A percentile compares a stretch with the other conserved stretches of the same genome.
These are phyloP conservation scores for Gisinianus flammeolus DNA, from an alignment of 2,888 invertebrate genomes.

Conservation along the genomic window DNA sequence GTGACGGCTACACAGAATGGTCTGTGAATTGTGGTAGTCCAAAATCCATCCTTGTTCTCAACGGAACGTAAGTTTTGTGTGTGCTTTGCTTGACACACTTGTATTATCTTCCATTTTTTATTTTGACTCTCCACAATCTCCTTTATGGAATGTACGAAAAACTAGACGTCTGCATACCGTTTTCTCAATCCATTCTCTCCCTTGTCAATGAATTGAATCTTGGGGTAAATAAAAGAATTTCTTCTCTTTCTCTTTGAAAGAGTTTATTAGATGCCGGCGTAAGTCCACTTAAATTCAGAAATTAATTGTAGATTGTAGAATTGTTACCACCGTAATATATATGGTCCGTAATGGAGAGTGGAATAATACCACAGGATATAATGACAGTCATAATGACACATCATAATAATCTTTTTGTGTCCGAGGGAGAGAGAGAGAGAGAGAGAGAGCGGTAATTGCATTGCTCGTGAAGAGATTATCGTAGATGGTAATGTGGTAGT, in stretches of 20 bases:
- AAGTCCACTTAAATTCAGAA: not conserved
- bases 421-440: not conserved
- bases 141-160: not conserved
- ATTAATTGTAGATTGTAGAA: not conserved
- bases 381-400: slow-evolving; percentile 34
- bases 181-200: not conserved
- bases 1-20: slow-evolving; percentile 95
- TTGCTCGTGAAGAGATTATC: not conserved
- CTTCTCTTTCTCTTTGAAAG: not conserved
- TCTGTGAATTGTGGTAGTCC: slow-evolving; percentile 94
- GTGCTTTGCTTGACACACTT: slow-evolving; percentile 26
- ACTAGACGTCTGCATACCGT: not conserved
- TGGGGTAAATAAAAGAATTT: slow-evolving; percentile 10
- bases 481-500: not conserved
- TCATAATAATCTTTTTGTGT: slow-evolving; percentile 20
- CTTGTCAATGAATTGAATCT: slow-evolving; percentile 15
- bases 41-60: slow-evolving; percentile 83
- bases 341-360: not conserved
- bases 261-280: not conserved
- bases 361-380: not conserved
- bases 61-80: slow-evolving; percentile 73
- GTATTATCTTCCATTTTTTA: not conserved
- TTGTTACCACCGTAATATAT: not conserved
- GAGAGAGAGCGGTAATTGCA: slow-evolving; percentile 21
- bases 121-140: not conserved